Evolutionary conservation across 2,113 vertebrate species (phyloP), one percentile per base, ranked within the genome.

Genomic region (Haplochromis vanheusdeni): DNA sequence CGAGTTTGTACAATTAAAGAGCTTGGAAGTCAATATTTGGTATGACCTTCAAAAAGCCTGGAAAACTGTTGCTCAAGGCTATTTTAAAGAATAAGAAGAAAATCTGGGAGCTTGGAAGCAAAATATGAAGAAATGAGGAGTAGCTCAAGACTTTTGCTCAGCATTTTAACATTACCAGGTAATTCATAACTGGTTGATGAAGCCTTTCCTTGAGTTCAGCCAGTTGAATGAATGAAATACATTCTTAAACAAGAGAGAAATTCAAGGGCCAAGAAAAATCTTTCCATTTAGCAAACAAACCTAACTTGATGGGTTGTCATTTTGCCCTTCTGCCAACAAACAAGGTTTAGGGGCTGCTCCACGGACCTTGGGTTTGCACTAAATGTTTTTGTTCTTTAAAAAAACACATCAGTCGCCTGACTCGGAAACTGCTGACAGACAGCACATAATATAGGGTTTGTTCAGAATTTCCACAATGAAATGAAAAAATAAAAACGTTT

Each of bases 241-340:
- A 62, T 14, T 89, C 60, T 52, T 81, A 86, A 84, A 42, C 23
- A 56, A 28, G 42, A 85, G 13, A 31, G 23, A 80, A 88, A 82
- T 82, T 86, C 55, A 68, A 82, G 37, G 52, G 19, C 68, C 9
- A 31, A 16, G 55, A 79, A 68, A 88, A 89, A 75, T 86, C 28
- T 86, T 70, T 83, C 77, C 51, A 56, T 86, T 91, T 79, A 93
- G 87, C 82, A 89, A 47, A 70, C 35, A 70, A 42, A 75, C 45
- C 45, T 17, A 47, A 31, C 70, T 12, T 77, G 89, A 91, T 60
- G 75, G 52, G 47, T 37, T 89, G 84, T 87, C 86, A 85, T 77
- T 68, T 3, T 17, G 26, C 62, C 54, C n/a, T 55, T 85, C 54
- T 73, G 58, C 65, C 45, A 81, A 80, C 55, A 45, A 62, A 49